These are phyloP conservation scores for Cenopis cana DNA, from an alignment of 2,888 invertebrate genomes.

Conservation along the genomic window DNA sequence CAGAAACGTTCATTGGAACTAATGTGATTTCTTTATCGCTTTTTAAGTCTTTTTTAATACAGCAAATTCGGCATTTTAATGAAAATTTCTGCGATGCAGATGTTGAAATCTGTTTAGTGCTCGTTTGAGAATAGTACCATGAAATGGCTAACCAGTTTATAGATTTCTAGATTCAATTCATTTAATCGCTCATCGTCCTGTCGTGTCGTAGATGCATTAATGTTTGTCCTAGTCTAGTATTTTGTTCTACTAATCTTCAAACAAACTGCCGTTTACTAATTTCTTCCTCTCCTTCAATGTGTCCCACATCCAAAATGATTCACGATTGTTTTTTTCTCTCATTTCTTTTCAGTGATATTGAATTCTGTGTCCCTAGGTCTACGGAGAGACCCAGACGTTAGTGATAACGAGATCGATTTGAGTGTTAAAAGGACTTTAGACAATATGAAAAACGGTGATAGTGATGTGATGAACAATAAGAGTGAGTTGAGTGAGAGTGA, in stretches of 20 bases:
- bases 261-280: slow-evolving; percentile 13
- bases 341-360: slow-evolving; percentile 84
- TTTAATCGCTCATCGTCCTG: slow-evolving; percentile 33
- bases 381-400: slow-evolving; percentile 82
- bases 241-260: slow-evolving; percentile 20
- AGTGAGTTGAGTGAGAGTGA: slow-evolving; percentile 75
- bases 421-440: slow-evolving; percentile 82
- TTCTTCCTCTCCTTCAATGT: slow-evolving; percentile 46
- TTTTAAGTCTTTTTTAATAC: neutral
- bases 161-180: slow-evolving; percentile 28
- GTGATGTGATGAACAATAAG: slow-evolving; percentile 80
- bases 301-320: slow-evolving; percentile 59
- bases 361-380: slow-evolving; percentile 84
- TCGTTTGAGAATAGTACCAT: slow-evolving; percentile 19
- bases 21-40: too few relatives aligned
- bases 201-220: slow-evolving; percentile 31
- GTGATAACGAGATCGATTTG: slow-evolving; percentile 81
- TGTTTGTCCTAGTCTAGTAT: slow-evolving; percentile 31
- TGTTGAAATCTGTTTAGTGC: too few relatives aligned
- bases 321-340: slow-evolving; percentile 66
- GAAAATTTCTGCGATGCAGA: neutral
- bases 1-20: neutral
- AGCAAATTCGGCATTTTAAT: neutral
- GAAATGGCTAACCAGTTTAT: slow-evolving; percentile 12
- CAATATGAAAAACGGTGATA: slow-evolving; percentile 82